Conservation (phyloP, 35 echinoderm and acorn worm genomes). For the Apostichopus parvimensis region DNA sequence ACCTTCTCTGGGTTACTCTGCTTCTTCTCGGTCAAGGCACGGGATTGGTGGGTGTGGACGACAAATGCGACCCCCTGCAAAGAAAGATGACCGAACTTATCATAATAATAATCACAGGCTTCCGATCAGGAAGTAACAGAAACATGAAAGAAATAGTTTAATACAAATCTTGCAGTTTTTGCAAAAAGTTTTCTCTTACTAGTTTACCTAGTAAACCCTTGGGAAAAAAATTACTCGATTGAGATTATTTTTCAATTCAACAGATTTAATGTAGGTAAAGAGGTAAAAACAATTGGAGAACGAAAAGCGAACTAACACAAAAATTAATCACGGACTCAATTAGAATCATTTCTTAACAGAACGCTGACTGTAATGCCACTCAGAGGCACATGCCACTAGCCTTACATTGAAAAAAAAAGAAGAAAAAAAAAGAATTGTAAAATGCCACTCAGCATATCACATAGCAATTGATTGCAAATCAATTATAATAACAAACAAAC, state of each 20-base stretch:
- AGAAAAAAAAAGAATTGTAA: too few relatives aligned
- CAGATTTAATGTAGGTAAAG: too few relatives aligned
- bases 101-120: background rate
- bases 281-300: too few relatives aligned
- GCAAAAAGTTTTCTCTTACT: background rate
- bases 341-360: too few relatives aligned
- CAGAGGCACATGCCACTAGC: too few relatives aligned
- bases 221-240: background rate
- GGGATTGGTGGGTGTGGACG: constrained; percentile 81
- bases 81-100: background rate
- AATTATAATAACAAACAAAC: too few relatives aligned
- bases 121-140: background rate
- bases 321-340: too few relatives aligned
- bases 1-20: constrained; percentile 61
- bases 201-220: background rate
- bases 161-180: background rate
- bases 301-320: too few relatives aligned
- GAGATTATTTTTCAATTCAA: background rate
- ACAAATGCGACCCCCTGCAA: constrained; percentile 71
- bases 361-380: too few relatives aligned
- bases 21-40: constrained; percentile 88
- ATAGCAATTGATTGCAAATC: too few relatives aligned
- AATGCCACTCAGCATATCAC: too few relatives aligned
- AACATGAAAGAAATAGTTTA: background rate
- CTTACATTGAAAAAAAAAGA: too few relatives aligned